Evolutionary conservation across 1,140 invertebrate species (phyloP), one percentile per base, ranked within the genome.

Genomic region (Sycophaga agraensis): DNA sequence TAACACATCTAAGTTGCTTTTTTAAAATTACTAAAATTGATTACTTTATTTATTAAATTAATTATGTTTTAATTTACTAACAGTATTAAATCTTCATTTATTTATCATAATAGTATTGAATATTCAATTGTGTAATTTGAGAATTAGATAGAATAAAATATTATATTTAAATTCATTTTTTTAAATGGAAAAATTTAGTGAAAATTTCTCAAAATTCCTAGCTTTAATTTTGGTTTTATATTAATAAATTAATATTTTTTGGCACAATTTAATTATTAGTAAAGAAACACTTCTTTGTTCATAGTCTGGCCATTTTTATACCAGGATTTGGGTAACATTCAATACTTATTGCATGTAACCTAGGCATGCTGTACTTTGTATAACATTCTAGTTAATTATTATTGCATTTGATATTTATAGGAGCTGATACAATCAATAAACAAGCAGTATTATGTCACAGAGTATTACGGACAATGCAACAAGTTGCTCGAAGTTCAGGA

Each of bases 391-490:
- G 39, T 46, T 61, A 31, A 42, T 43, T 58, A 34, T 14, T 51
- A 46, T 46, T 56, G 28, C 1, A 31, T 53, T 37, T 53, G 28
- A 50, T 21, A 53, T 17, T 8, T 35, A 53, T 73, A 95, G 93
- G 89, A 65, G 84, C 88, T 42, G 93, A 96, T 77, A 88, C 90
- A 7, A 94, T 96, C 46, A 96, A 94, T 73, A 86, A 93, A 65
- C 96, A 99, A 82, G 94, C 95, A 2, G 90, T 98, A 2, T 82
- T 97, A 0, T 99, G 96, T 82, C 96, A 99, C 76, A 86, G 96
- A 66, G 95, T 98, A 8, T 79, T 98, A 28, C 83, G 96, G 42
- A 92, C 92, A 6, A 83, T 98, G 1, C 92, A 97, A 74, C 87
- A 89, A 72, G 86, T 96, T 5, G 91, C 93, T n/a, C 88, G 91